Evolutionary conservation across 2,888 invertebrate genomes (phyloP), one percentile per base, ranked within the genome.

Genomic region (Bursaphelenchus okinawaensis): DNA sequence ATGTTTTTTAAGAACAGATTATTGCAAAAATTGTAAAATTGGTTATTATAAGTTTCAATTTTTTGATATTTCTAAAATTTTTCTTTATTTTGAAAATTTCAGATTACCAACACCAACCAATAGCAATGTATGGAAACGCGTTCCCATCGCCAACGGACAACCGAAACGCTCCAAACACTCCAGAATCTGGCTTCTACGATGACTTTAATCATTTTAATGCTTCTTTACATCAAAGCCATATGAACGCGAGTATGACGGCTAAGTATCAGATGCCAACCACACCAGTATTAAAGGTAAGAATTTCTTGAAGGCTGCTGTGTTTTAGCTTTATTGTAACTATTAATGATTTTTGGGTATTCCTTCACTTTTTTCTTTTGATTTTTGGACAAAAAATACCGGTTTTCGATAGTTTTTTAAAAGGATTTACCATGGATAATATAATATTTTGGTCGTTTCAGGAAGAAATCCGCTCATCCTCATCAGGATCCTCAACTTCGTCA

Each of bases 101-200:
- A 20, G 57, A 65, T 52, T 69, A 65, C 67, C 69, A 67, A 20
- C 51, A 40, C 31, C 66, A 59, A n/a, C 69, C 72, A n/a, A 40
- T 40, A n/a, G 40, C 40, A 12, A 40, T 40, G 40, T 40, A 40
- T 40, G 40, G 40, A 40, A 12, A 40, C n/a, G 40, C 40, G n/a
- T 77, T 68, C 66, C 75, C 75, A 16, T 74, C 73, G 8, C 76
- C 76, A 6, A 70, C 71, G 12, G 76, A 77, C n/a, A 75, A 69
- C 56, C 70, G 68, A 1, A 70, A 68, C 28, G 69, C 69, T 26
- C 75, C 76, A 0, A 31, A 73, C 51, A 76, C 76, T 4, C 78
- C 78, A 1, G 78, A 78, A 64, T 68, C 68, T 24, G 78, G 78
- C 50, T 78, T 73, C 65, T 77, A 75, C 68, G 78, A 78, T 12